These are phyloP conservation scores for Erpornis zantholeuca DNA, from an alignment of 2,113 vertebrate genomes.

Conservation along the genomic window DNA sequence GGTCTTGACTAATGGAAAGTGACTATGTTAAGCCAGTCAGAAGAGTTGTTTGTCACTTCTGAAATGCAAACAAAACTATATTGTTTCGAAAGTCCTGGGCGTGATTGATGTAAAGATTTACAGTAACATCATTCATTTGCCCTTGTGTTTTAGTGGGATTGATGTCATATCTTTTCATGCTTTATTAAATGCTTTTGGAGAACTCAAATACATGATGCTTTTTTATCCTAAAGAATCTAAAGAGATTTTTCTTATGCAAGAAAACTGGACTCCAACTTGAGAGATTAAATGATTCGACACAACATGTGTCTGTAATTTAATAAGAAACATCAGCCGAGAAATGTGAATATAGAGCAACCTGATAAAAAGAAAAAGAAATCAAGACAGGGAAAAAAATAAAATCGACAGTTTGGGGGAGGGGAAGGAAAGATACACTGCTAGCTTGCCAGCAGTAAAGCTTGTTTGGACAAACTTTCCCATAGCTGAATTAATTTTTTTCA, in stretches of 20 bases:
- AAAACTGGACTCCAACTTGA: slow-evolving; percentile 73
- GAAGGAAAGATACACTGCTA: slow-evolving; percentile 57
- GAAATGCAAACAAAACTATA: slow-evolving; percentile 98
- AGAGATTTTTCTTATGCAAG: slow-evolving; percentile 54
- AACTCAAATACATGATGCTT: slow-evolving; percentile 82
- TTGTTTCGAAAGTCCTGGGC: slow-evolving; percentile 89
- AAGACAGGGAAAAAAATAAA: slow-evolving; percentile 16
- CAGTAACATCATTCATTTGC: slow-evolving; percentile 97
- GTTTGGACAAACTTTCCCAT: slow-evolving; percentile 45
- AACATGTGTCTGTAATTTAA: slow-evolving; percentile 85
- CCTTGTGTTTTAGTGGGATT: slow-evolving; percentile 90
- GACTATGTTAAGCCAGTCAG: slow-evolving; percentile 97
- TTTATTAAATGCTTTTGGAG: slow-evolving; percentile 89
- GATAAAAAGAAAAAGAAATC: slow-evolving; percentile 57
- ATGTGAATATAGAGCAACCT: slow-evolving; percentile 72
- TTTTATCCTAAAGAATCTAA: slow-evolving; percentile 83
- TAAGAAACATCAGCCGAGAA: slow-evolving; percentile 80
- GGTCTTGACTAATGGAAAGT: slow-evolving; percentile 98
- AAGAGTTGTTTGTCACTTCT: slow-evolving; percentile 98
- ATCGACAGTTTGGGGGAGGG: not conserved
- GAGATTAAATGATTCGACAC: slow-evolving; percentile 88
- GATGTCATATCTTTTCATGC: slow-evolving; percentile 99
- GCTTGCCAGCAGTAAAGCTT: slow-evolving; percentile 61
- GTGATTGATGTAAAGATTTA: slow-evolving; percentile 93
- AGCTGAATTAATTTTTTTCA: not conserved